Evolutionary conservation across 2,888 invertebrate genomes (phyloP).

Genomic region (Heteropelma amictum): DNA sequence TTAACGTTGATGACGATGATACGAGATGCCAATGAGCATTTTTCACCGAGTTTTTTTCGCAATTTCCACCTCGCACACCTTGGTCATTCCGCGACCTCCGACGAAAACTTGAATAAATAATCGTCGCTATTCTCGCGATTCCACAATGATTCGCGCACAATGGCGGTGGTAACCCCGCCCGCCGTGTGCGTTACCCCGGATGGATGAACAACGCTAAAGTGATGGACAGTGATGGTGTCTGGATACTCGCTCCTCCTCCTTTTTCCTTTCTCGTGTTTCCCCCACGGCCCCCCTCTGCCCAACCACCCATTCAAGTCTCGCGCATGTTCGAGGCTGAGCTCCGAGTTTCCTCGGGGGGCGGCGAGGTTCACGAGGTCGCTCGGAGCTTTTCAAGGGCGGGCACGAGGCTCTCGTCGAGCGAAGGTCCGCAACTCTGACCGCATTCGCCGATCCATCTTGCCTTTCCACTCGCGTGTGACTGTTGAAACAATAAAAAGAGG

Average conservation of each 20-base stretch:
- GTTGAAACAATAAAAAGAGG: no score
- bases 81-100: no score
- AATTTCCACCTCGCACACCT: not conserved
- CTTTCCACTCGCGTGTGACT: constrained; percentile 86
- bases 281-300: not conserved
- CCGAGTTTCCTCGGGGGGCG: constrained; percentile 55
- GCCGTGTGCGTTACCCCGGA: no score
- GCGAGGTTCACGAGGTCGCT: constrained; percentile 75
- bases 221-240: constrained; percentile 72
- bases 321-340: constrained; percentile 58
- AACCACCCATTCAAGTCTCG: constrained; percentile 62
- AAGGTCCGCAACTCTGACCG: constrained; percentile 76
- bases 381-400: constrained; percentile 75
- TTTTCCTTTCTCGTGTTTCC: constrained; percentile 28
- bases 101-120: constrained; percentile 34
- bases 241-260: constrained; percentile 45
- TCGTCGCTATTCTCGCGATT: constrained; percentile 40
- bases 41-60: not conserved
- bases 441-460: constrained; percentile 87
- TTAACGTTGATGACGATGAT: no score
- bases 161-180: no score
- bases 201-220: constrained; percentile 53
- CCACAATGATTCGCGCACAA: constrained; percentile 64
- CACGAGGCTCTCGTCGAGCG: constrained; percentile 75
- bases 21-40: no score